Evolutionary conservation across 2,797 vertebrate genomes (phyloP), one percentile per base, ranked within the genome.

Genomic region (Malacoctenus gilli): DNA sequence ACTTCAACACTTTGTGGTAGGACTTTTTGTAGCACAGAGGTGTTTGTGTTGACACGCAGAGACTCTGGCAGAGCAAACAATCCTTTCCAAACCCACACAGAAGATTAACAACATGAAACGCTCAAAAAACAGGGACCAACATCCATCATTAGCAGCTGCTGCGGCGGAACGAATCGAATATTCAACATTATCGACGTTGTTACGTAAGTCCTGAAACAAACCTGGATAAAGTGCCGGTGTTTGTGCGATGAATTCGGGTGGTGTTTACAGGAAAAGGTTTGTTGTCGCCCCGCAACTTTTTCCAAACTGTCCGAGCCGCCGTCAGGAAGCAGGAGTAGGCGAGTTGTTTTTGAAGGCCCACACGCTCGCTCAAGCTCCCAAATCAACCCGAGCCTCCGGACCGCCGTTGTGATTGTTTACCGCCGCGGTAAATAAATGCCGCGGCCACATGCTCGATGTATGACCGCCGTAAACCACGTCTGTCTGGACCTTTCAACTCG

Each of bases 321-420:
- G 22, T 75, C 51, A 58, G 67, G 66, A 76, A 74, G 46, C n/a
- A n/a, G n/a, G n/a, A n/a, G n/a, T n/a, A n/a, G n/a, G n/a, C n/a
- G n/a, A 69, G 50, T 49, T 80, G 75, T 60, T 71, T 68, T 70
- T 55, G 25, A 55, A 63, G 53, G 55, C 76, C 73, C 63, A 81
- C 83, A 59, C 66, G 58, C 68, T 43, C n/a, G 67, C 68, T 12
- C 34, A 52, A n/a, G 68, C 34, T 67, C 64, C 36, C 53, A 47
- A 41, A 31, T 70, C 68, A 54, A 43, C n/a, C n/a, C n/a, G n/a
- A n/a, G n/a, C n/a, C n/a, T n/a, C n/a, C n/a, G n/a, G n/a, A n/a
- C n/a, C n/a, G n/a, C n/a, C n/a, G n/a, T n/a, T n/a, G n/a, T n/a
- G n/a, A n/a, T n/a, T 59, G 54, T 73, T 77, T 64, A 57, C 37